Evolutionary conservation across 2,113 vertebrate genomes (phyloP).

Genomic region (Aleadryas rufinucha): DNA sequence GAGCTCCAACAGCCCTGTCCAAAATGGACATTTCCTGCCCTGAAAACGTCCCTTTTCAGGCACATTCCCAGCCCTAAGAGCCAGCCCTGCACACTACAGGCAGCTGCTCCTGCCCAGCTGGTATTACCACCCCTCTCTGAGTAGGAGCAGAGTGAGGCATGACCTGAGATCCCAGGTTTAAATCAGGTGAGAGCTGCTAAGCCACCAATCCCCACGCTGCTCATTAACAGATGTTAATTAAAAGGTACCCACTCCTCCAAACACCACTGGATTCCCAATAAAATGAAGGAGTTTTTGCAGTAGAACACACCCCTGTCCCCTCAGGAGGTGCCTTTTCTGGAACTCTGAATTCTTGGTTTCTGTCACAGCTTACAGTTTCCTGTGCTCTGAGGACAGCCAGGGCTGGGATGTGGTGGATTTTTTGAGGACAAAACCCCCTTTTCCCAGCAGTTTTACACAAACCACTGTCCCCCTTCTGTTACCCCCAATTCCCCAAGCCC

Average conservation of each 20-base stretch:
- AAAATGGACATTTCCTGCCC: background rate
- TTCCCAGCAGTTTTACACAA: background rate
- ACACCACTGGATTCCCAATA: background rate
- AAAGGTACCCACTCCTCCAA: background rate
- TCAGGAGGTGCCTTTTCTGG: background rate
- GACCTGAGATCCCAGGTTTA: rapidly evolving
- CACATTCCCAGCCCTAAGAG: background rate
- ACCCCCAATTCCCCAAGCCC: background rate
- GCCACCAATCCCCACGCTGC: background rate
- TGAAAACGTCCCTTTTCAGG: background rate
- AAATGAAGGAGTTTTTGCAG: background rate
- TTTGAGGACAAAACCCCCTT: background rate
- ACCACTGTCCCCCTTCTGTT: background rate
- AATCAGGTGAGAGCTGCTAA: background rate
- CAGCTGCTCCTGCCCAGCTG: background rate
- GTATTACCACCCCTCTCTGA: background rate
- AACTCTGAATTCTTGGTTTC: background rate
- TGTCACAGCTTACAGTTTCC: rapidly evolving
- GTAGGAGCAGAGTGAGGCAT: no score
- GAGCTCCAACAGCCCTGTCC: rapidly evolving
- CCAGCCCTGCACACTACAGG: background rate
- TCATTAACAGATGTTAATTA: background rate
- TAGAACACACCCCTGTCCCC: background rate
- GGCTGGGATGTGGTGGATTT: background rate
- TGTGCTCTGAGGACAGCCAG: background rate